Evolutionary conservation across 2,113 vertebrate genomes (phyloP).

Genomic region (Crotalus horridus): DNA sequence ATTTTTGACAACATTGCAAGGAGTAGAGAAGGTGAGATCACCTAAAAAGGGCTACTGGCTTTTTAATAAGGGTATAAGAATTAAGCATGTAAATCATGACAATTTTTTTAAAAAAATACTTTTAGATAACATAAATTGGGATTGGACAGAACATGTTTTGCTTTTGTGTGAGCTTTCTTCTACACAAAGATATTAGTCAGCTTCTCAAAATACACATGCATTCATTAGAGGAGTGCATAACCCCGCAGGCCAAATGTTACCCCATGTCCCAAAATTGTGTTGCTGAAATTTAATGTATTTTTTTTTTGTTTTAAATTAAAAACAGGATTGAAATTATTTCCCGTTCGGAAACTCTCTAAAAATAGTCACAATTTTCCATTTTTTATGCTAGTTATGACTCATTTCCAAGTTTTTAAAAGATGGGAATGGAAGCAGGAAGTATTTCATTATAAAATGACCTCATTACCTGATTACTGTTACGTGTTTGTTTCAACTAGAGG

Average conservation of each 20-base stretch:
- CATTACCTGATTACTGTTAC: neutral
- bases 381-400: neutral
- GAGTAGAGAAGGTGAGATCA: conserved; percentile 66
- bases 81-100: neutral
- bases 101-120: neutral
- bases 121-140: neutral
- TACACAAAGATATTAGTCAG: neutral
- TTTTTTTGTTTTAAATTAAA: neutral
- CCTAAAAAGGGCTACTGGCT: neutral
- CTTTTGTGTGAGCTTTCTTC: neutral
- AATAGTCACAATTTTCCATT: neutral
- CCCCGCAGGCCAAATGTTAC: neutral
- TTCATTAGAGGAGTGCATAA: neutral
- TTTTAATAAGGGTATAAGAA: neutral
- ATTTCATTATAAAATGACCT: neutral
- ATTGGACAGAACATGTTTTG: neutral
- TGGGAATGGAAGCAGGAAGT: neutral
- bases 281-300: neutral
- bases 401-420: neutral
- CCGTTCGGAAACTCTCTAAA: neutral
- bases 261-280: neutral
- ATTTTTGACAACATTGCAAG: conserved; percentile 61
- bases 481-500: neutral
- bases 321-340: neutral
- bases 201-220: neutral